Conservation (phyloP, 2,888 invertebrate genomes). For the Tetrapedia diversipes region DNA sequence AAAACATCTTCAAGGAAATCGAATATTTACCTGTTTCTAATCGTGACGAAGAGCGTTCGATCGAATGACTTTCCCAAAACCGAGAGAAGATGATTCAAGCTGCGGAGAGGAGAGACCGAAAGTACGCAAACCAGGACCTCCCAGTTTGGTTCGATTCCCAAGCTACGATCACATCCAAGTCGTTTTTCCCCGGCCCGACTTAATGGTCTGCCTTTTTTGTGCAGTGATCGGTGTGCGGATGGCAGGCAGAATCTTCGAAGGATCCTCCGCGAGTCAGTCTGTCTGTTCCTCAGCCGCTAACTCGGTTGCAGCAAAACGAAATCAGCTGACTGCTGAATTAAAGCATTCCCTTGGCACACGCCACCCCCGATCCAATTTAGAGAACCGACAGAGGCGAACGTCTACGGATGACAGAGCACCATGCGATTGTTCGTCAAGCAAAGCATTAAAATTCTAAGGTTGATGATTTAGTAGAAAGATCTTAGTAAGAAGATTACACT, state of each 20-base stretch:
- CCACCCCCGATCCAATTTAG: conserved; percentile 11
- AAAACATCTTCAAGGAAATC: no score
- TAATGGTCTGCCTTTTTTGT: conserved; percentile 63
- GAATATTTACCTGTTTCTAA: not conserved
- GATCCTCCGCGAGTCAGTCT: conserved; percentile 19
- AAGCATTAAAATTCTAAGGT: not conserved
- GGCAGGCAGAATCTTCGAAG: conserved; percentile 38
- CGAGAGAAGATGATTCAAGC: conserved; percentile 35
- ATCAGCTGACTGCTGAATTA: conserved; percentile 25
- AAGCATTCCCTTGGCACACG: conserved; percentile 14
- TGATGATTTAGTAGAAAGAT: not conserved
- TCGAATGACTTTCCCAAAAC: conserved; percentile 33
- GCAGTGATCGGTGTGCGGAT: conserved; percentile 56
- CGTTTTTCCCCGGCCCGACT: conserved; percentile 43
- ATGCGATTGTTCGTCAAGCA: conserved; percentile 14
- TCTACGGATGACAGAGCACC: conserved; percentile 14
- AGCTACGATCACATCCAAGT: conserved; percentile 44
- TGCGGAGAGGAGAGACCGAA: conserved; percentile 11
- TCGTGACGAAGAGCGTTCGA: conserved; percentile 1
- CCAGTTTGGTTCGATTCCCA: conserved; percentile 43
- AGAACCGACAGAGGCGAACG: not conserved
- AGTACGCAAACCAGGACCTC: conserved; percentile 53
- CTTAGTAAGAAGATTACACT: no score
- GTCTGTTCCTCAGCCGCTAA: conserved; percentile 8
- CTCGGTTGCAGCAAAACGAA: conserved; percentile 35